A percentile compares a stretch with the other conserved stretches of the same genome.
phyloP scores from a whole-genome alignment of 2,888 invertebrate genomes.

The Noctua pronuba region DNA sequence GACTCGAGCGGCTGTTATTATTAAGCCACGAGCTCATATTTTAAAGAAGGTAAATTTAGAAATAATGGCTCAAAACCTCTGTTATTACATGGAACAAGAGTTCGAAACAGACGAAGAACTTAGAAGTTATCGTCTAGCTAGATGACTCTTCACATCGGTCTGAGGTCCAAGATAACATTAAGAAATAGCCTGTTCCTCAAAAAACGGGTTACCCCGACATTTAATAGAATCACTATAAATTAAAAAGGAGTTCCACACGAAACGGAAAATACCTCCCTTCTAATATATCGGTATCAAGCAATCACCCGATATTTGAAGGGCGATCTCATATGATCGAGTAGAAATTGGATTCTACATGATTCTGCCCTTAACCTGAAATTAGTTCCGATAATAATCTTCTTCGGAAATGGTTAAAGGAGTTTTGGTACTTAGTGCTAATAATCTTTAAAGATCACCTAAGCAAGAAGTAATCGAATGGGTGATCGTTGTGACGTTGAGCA shows the following conservation, averaged over 20 bases:
- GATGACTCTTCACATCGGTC: not conserved
- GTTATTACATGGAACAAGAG: not conserved
- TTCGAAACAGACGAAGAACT: not conserved
- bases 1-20: too few species aligned
- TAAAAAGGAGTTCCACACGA: not conserved
- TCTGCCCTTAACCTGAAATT: slow-evolving; percentile 20
- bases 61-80: not conserved
- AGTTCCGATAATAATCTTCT: slow-evolving; percentile 21
- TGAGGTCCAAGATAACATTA: not conserved
- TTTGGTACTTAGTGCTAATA: not conserved
- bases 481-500: not conserved
- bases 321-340: slow-evolving; percentile 22
- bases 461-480: too few species aligned
- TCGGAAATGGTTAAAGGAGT: slow-evolving; percentile 10
- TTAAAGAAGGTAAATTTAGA: too few species aligned
- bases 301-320: slow-evolving; percentile 24
- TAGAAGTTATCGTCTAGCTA: not conserved
- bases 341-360: slow-evolving; percentile 42
- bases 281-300: slow-evolving; percentile 14
- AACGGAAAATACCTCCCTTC: not conserved
- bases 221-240: not conserved
- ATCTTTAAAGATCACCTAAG: not conserved
- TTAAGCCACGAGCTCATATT: too few species aligned
- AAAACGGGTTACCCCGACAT: not conserved
- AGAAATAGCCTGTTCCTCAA: not conserved